phyloP scores from a whole-genome alignment of 2,113 vertebrate genomes.

The Dunckerocampus dactyliophorus region DNA sequence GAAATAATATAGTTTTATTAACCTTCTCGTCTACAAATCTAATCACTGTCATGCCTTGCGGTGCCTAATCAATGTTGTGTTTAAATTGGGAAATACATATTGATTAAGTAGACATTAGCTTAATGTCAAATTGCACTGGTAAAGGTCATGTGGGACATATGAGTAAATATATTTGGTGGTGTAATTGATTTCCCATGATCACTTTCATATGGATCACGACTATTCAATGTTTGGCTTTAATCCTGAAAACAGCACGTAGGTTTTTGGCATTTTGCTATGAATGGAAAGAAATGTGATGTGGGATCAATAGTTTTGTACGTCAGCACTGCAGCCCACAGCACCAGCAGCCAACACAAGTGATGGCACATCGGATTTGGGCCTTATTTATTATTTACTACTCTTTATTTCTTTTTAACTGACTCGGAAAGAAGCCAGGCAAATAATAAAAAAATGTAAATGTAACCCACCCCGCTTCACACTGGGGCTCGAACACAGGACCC shows the following conservation, averaged over 20 bases:
- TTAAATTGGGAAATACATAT: conserved; percentile 42
- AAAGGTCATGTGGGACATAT: conserved; percentile 41
- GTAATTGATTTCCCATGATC: conserved; percentile 4
- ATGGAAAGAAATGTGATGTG: not conserved
- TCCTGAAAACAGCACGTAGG: too few species aligned
- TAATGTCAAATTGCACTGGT: conserved; percentile 39
- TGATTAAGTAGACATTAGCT: conserved; percentile 38
- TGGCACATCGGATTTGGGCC: too few species aligned
- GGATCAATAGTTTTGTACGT: not conserved
- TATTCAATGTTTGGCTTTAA: not conserved
- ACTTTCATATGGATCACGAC: not conserved
- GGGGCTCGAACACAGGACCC: too few species aligned
- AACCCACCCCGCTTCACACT: too few species aligned
- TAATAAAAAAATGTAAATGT: too few species aligned
- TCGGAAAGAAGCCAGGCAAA: too few species aligned
- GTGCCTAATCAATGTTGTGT: conserved; percentile 38
- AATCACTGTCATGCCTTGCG: conserved; percentile 6
- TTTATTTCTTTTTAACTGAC: too few species aligned
- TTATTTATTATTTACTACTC: too few species aligned
- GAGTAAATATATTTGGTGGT: conserved; percentile 17
- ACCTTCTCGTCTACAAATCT: not conserved
- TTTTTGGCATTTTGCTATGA: conserved; percentile 7
- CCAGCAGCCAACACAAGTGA: too few species aligned
- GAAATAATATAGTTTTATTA: not conserved
- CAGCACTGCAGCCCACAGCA: too few species aligned